Evolutionary conservation across 2,797 vertebrate species (phyloP).

Genomic region (Mormyrops boulengeri): DNA sequence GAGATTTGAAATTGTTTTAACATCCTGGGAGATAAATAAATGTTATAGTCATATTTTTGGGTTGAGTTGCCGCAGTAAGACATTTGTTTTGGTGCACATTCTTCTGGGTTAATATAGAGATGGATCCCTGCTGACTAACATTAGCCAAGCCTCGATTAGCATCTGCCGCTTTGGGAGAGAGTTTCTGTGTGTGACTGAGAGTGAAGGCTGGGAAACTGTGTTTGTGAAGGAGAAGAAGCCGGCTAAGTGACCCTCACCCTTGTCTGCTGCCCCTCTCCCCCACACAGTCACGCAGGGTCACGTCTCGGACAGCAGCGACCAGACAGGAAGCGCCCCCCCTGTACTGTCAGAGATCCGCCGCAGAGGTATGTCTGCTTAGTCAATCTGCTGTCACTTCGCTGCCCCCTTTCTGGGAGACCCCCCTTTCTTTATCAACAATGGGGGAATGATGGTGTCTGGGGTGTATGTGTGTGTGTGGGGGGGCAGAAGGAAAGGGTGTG

Average conservation of each 20-base stretch:
- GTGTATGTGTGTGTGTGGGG: background rate
- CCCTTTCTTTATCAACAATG: background rate
- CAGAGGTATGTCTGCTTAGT: constrained; percentile 12
- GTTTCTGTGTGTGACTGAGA: constrained; percentile 23
- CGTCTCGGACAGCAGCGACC: background rate
- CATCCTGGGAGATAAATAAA: background rate
- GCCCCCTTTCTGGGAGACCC: background rate
- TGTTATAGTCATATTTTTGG: background rate
- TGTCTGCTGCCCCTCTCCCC: background rate
- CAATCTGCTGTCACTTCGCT: background rate
- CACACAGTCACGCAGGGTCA: background rate
- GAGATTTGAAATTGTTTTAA: background rate
- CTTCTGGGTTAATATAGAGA: background rate
- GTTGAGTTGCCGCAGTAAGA: background rate
- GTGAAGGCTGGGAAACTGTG: constrained; percentile 30
- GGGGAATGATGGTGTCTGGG: background rate
- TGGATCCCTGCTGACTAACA: background rate
- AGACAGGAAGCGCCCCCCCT: background rate
- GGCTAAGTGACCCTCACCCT: background rate
- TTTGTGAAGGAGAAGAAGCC: constrained; percentile 25
- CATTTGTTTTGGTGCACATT: background rate
- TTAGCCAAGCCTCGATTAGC: background rate
- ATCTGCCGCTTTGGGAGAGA: constrained; percentile 30
- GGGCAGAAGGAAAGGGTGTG: background rate
- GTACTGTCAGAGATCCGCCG: constrained; percentile 6